Evolutionary conservation across 2,888 invertebrate species (phyloP), one percentile per base, ranked within the genome.

Genomic region (Eueremaeus valkanovi): DNA sequence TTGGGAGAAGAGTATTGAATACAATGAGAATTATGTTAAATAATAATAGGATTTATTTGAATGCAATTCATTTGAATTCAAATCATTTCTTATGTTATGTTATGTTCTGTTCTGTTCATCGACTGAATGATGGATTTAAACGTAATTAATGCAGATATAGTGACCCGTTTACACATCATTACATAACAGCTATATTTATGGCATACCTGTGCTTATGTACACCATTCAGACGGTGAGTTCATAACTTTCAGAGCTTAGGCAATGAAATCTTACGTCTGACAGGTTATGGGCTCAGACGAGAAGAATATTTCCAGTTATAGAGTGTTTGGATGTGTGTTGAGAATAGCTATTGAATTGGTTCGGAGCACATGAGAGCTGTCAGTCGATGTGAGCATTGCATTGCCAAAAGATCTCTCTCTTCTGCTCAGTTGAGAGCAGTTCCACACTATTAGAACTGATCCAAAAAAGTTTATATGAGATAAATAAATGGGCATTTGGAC

Each of bases 321-420:
- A 45, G 45, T 45, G 3, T 45, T 13, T 45, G 36, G 45, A 45
- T 45, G 29, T 31, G 11, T 58, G 1, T 18, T 29, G 58, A 58
- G n/a, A n/a, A n/a, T n/a, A 29, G 58, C 16, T 29, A 29, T 31
- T 31, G 29, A 18, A 21, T 49, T 21, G 49, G 49, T 49, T 58
- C 58, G 16, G 8, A 29, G 29, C 58, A 58, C 58, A 58, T 58
- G 58, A 29, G 58, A 58, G 31, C n/a, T 58, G 16, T 58, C 58
- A 58, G 58, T 58, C 58, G 58, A 58, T 58, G 58, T 58, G 58
- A 58, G 31, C 16, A 29, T 58, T 29, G 58, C 6, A 58, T 58
- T 58, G 29, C 13, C 29, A 29, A 29, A 13, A 58, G 58, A 29
- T 11, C 1, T 49, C 31, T 29, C 18, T 58, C 29, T 29, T 29